Conservation (phyloP, 2,113 vertebrate species). For the Erythrolamprus reginae region DNA sequence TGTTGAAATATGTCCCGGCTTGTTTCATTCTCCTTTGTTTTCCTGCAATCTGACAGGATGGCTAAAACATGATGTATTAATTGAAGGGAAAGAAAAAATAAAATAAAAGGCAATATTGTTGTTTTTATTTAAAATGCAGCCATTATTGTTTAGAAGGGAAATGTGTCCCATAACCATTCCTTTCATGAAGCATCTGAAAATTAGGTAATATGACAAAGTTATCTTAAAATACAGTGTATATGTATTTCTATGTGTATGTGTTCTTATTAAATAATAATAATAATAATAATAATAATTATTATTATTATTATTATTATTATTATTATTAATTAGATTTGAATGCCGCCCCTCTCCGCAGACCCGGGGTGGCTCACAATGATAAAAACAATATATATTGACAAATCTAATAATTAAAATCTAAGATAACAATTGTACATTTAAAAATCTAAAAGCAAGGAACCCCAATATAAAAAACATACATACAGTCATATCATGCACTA, state of each 20-base stretch:
- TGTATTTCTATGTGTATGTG: neutral
- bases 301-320: too few species aligned
- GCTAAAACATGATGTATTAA: conserved; percentile 58
- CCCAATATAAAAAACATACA: too few species aligned
- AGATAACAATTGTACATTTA: too few species aligned
- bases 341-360: too few species aligned
- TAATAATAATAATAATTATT: too few species aligned
- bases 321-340: too few species aligned
- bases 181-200: neutral
- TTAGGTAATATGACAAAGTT: neutral
- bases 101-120: conserved; percentile 36
- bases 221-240: neutral
- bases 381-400: too few species aligned
- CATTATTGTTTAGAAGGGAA: neutral
- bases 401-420: too few species aligned
- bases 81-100: conserved; percentile 29
- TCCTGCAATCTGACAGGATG: conserved; percentile 57
- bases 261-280: too few species aligned
- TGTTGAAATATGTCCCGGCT: conserved; percentile 61
- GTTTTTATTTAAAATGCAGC: conserved; percentile 23
- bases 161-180: neutral
- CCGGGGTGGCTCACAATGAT: too few species aligned
- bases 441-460: too few species aligned
- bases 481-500: too few species aligned
- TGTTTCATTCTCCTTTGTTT: conserved; percentile 61